Percentiles rank a stretch among this genome's conserved stretches.
Evolutionary conservation across 1,140 invertebrate species (phyloP).

Genomic region (Coptotermes formosanus): DNA sequence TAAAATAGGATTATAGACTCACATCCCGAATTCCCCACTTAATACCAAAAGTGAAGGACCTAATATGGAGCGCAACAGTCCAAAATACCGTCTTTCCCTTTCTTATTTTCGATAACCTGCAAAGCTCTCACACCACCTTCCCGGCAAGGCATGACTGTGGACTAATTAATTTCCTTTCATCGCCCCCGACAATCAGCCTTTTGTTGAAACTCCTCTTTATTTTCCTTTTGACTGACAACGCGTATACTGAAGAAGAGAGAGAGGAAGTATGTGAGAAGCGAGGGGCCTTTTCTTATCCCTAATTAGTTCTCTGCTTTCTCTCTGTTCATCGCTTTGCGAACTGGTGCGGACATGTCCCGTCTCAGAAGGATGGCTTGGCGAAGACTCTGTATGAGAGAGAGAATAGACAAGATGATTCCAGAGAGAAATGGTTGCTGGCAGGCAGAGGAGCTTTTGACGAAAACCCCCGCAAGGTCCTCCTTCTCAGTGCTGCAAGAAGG

Average conservation of each 20-base stretch:
- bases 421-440: slow-evolving; percentile 10
- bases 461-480: background rate
- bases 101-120: slow-evolving; percentile 12
- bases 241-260: background rate
- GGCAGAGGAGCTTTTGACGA: slow-evolving; percentile 12
- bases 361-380: slow-evolving; percentile 12
- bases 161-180: slow-evolving; percentile 19
- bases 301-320: slow-evolving; percentile 12
- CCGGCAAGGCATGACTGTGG: background rate
- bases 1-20: too few relatives aligned
- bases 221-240: slow-evolving; percentile 18
- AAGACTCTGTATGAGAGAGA: background rate
- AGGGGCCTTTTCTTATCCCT: slow-evolving; percentile 17
- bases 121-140: background rate
- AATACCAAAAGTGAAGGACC: background rate
- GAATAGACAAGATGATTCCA: slow-evolving; percentile 12
- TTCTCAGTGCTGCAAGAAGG: slow-evolving; percentile 19
- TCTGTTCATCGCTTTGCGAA: slow-evolving; percentile 10
- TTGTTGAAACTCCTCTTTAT: slow-evolving; percentile 19
- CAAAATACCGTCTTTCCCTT: background rate
- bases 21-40: too few relatives aligned
- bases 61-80: background rate
- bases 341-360: background rate
- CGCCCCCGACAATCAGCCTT: slow-evolving; percentile 15
- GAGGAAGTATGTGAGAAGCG: background rate